A percentile compares a stretch with the other conserved stretches of the same genome.
phyloP scores from a whole-genome alignment of 1,140 invertebrate species.

The Zophobas atratus region DNA sequence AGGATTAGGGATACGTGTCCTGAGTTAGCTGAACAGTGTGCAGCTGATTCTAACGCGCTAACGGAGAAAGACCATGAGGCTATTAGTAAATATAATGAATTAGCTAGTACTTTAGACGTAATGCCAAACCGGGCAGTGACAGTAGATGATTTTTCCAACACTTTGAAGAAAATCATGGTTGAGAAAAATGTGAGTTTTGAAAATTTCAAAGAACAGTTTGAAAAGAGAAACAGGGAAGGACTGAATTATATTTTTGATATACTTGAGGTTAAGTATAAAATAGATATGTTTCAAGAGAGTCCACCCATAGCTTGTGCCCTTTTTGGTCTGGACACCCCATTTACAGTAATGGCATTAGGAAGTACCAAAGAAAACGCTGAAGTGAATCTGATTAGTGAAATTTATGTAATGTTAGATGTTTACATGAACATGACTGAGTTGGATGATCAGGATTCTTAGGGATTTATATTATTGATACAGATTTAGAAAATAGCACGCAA shows the following conservation, averaged over 20 bases:
- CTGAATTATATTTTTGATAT: constrained; percentile 54
- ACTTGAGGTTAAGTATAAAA: constrained; percentile 54
- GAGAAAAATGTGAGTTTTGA: constrained; percentile 53
- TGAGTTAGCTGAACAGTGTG: constrained; percentile 43
- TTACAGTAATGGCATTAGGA: constrained; percentile 54
- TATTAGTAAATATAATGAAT: constrained; percentile 49
- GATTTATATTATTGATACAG: background rate
- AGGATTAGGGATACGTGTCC: constrained; percentile 58
- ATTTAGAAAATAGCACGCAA: background rate
- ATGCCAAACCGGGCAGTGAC: constrained; percentile 56
- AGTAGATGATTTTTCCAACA: constrained; percentile 52
- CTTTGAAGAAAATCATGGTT: constrained; percentile 54
- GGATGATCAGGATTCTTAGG: background rate
- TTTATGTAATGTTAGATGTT: background rate
- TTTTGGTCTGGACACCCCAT: constrained; percentile 58
- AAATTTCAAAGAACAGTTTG: constrained; percentile 56
- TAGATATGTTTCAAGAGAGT: constrained; percentile 50
- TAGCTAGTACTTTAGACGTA: constrained; percentile 32
- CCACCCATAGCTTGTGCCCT: constrained; percentile 50
- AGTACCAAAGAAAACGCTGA: constrained; percentile 46
- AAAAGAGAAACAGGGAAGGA: constrained; percentile 48
- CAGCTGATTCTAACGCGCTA: constrained; percentile 35
- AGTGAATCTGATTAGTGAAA: constrained; percentile 3
- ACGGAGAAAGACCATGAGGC: constrained; percentile 43
- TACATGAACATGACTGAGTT: constrained; percentile 6